Conservation (phyloP, 2,888 invertebrate species). For the Mechanitis messenoides region DNA sequence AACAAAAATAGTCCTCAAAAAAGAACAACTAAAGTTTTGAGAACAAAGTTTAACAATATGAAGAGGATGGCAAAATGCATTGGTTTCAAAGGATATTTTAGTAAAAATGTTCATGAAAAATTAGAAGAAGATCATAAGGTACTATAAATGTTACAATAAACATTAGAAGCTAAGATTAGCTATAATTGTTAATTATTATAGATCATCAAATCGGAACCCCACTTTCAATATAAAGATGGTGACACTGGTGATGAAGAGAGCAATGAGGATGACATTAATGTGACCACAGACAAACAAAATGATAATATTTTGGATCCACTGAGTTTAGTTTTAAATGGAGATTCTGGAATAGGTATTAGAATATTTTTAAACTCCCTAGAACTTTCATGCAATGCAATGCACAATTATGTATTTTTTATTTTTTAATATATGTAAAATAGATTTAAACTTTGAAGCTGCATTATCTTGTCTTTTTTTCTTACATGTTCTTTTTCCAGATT, state of each 20-base stretch:
- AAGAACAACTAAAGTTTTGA: conserved; percentile 48
- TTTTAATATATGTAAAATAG: not conserved
- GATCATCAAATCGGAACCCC: conserved; percentile 54
- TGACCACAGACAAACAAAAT: conserved; percentile 6
- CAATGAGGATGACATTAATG: conserved; percentile 16
- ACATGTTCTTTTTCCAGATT: conserved; percentile 39
- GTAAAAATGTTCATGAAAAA: conserved; percentile 37
- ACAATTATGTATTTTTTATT: not conserved
- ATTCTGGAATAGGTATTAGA: conserved; percentile 47
- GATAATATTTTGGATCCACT: conserved; percentile 45
- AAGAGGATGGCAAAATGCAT: conserved; percentile 43
- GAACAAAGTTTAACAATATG: conserved; percentile 59
- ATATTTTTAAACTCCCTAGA: not conserved
- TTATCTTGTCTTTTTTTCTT: not conserved
- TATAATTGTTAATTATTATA: conserved; percentile 21
- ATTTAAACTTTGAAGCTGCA: too few species aligned
- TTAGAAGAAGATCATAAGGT: conserved; percentile 40
- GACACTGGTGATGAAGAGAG: conserved; percentile 26
- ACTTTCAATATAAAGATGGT: conserved; percentile 35
- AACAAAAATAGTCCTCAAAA: conserved; percentile 56
- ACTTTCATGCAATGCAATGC: too few species aligned
- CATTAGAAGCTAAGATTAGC: not conserved
- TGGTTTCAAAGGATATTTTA: conserved; percentile 37
- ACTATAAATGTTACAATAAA: conserved; percentile 11
- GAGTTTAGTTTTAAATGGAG: conserved; percentile 45